A percentile compares a stretch with the other conserved stretches of the same genome.
phyloP scores from a whole-genome alignment of 2,113 vertebrate genomes.

The human region DNA sequence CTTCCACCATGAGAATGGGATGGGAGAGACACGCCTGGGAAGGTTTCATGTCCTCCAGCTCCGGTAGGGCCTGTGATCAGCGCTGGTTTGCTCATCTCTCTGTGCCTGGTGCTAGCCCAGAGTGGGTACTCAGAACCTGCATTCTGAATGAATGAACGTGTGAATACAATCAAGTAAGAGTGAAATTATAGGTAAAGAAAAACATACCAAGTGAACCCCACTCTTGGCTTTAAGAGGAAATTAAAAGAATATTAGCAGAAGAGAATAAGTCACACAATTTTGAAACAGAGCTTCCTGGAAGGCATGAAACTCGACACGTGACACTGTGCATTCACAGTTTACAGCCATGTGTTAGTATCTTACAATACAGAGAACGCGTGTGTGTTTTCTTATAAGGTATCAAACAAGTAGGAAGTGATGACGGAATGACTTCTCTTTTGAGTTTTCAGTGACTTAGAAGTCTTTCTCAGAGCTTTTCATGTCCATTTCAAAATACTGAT shows the following conservation, averaged over 20 bases:
- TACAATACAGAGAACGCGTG: not conserved
- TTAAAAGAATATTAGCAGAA: not conserved
- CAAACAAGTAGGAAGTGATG: not conserved
- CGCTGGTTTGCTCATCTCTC: not conserved
- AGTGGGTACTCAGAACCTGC: accelerated
- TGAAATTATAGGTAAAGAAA: slow-evolving; percentile 4
- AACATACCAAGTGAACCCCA: not conserved
- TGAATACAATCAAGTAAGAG: not conserved
- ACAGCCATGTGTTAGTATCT: accelerated
- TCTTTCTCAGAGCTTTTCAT: not conserved
- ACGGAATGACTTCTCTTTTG: not conserved
- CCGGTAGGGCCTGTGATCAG: not conserved
- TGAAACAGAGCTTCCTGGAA: slow-evolving; percentile 13
- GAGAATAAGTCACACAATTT: not conserved
- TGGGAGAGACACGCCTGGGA: too few species aligned
- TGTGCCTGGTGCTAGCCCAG: not conserved
- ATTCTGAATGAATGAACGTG: not conserved
- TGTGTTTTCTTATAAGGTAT: not conserved
- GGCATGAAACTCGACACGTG: not conserved
- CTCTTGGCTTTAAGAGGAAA: slow-evolving; percentile 19
- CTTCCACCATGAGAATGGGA: not conserved
- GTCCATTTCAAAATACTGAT: not conserved
- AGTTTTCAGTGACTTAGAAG: not conserved
- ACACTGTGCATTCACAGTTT: too few species aligned
- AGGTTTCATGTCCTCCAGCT: not conserved